Evolutionary conservation across 2,888 invertebrate species (phyloP), one percentile per base, ranked within the genome.

Genomic region (Drosophila nr. fundita): DNA sequence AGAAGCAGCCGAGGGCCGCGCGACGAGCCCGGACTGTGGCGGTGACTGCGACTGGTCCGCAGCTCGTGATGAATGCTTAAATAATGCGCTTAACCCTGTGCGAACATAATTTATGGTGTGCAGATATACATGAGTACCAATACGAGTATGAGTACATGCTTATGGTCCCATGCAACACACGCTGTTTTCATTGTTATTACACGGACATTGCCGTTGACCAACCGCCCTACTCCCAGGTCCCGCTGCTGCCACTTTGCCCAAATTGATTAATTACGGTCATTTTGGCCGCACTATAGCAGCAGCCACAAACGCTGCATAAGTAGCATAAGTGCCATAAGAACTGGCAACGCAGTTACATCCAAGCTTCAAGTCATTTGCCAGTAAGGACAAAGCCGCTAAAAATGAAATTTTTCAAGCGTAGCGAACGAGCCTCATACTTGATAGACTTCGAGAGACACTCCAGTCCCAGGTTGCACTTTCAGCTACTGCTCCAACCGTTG

Each of bases 31-130:
- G 38, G 54, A 48, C 63, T 27, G 48, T 27, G 50, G 21, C 40
- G 40, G 45, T 42, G 50, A 24, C 49, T 45, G 63, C 53, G 57
- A 67, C 60, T 57, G 66, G 60, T 61, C 62, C 69, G 73, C 73
- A 81, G 78, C 82, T 80, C 82, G 85, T 87, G 89, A 88, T 89
- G 88, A 90, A 90, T 90, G 85, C 87, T 81, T 87, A 87, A 89
- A 88, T 84, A 91, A 90, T 89, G 91, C 88, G 90, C 90, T 91
- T 86, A 91, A 89, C 89, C 83, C 91, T 89, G 91, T 85, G 91
- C 91, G 91, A 91, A 91, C 90, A 91, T 91, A 90, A 91, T 91
- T 91, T 91, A 91, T 91, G 89, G 89, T 90, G 90, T 91, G 91
- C 85, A 87, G 86, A 82, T 82, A 86, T 84, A 82, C 84, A 86